Evolutionary conservation across 2,888 invertebrate species (phyloP).

Genomic region (Eristalis tenax): DNA sequence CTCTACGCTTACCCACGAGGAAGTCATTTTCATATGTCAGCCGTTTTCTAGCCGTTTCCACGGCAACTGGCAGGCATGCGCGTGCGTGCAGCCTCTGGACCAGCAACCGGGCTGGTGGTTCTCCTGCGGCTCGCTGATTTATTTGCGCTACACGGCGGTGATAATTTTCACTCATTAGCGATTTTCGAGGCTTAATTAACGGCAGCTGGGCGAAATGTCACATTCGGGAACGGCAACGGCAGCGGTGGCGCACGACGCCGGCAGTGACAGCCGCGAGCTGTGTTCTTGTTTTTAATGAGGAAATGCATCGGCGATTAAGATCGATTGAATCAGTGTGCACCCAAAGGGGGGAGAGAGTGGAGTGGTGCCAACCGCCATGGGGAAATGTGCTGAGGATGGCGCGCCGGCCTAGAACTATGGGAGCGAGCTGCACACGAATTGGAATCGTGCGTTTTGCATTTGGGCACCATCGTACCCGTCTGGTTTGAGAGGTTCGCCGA

Average conservation of each 20-base stretch:
- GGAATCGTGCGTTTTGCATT: constrained; percentile 63
- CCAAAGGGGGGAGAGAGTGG: constrained; percentile 43
- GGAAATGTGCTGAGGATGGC: not conserved
- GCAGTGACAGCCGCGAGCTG: constrained; percentile 42
- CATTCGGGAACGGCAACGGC: constrained; percentile 41
- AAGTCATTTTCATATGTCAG: constrained; percentile 64
- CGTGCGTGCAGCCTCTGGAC: constrained; percentile 53
- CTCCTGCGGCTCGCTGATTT: constrained; percentile 61
- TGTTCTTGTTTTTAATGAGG: constrained; percentile 67
- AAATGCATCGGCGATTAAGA: constrained; percentile 66
- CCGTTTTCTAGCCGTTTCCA: constrained; percentile 43
- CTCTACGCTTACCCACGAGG: constrained; percentile 52
- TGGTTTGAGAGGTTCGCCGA: not conserved
- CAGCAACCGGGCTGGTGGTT: constrained; percentile 8
- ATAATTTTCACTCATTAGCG: constrained; percentile 72
- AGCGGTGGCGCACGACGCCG: not conserved
- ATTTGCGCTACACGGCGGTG: constrained; percentile 63
- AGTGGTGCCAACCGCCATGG: not conserved
- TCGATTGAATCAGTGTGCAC: constrained; percentile 59
- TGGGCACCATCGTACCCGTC: constrained; percentile 34
- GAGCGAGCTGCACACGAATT: constrained; percentile 25
- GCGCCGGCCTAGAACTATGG: not conserved
- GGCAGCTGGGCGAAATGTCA: constrained; percentile 58
- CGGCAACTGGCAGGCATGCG: constrained; percentile 11
- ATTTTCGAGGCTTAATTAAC: constrained; percentile 69